phyloP scores from a whole-genome alignment of 1,140 invertebrate genomes.

The Drosophila ohnishii region DNA sequence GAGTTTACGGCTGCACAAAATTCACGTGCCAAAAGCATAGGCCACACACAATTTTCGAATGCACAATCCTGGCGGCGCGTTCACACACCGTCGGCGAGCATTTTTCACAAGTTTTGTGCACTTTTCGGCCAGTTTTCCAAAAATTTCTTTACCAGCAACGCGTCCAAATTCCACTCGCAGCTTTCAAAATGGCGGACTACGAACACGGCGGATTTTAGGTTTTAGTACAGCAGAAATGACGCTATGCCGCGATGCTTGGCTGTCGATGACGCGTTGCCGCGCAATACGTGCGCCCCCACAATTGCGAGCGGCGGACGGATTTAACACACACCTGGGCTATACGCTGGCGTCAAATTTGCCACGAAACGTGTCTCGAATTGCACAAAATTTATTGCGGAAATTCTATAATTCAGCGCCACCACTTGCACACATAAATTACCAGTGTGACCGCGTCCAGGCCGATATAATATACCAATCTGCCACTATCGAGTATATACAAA shows the following conservation, averaged over 20 bases:
- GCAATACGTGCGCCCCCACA: conserved; percentile 14
- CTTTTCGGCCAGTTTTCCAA: conserved; percentile 68
- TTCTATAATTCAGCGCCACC: conserved; percentile 32
- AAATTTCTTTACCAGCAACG: conserved; percentile 79
- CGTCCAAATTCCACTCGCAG: conserved; percentile 82
- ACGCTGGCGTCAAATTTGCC: conserved; percentile 44
- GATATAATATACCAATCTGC: background rate
- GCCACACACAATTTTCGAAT: conserved; percentile 61
- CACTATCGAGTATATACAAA: conserved; percentile 11
- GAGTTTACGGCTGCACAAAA: conserved; percentile 67
- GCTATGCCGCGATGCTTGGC: conserved; percentile 56
- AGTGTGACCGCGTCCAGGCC: conserved; percentile 8
- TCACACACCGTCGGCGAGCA: conserved; percentile 39
- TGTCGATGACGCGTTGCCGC: conserved; percentile 17
- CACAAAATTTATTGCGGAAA: conserved; percentile 40
- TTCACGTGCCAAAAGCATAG: conserved; percentile 71
- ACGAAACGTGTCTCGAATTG: conserved; percentile 45
- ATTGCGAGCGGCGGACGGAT: conserved; percentile 11
- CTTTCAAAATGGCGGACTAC: conserved; percentile 83
- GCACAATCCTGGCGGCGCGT: conserved; percentile 34
- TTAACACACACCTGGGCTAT: conserved; percentile 53
- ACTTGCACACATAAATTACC: conserved; percentile 57
- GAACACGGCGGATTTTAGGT: conserved; percentile 80
- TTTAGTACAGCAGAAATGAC: conserved; percentile 82
- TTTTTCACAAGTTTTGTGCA: conserved; percentile 64